Evolutionary conservation across 2,888 invertebrate species (phyloP).

Genomic region (Sarcophaga subvicina): DNA sequence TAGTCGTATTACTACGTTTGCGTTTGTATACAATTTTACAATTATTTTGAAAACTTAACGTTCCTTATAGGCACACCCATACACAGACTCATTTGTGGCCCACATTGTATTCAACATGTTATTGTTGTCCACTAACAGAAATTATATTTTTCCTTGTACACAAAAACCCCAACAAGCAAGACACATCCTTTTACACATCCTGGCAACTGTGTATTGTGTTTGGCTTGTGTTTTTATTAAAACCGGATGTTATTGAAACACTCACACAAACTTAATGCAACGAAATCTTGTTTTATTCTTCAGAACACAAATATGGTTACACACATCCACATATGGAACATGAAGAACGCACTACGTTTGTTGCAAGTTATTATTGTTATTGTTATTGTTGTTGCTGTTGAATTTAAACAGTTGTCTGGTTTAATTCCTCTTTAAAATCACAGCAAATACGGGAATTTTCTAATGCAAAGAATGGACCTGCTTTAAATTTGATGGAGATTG

Average conservation of each 20-base stretch:
- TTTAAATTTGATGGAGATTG: no score
- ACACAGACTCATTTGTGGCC: background rate
- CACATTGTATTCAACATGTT: background rate
- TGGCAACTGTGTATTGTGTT: slow-evolving; percentile 29
- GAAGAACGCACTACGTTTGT: no score
- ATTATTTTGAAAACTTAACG: slow-evolving; percentile 33
- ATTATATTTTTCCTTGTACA: slow-evolving; percentile 23
- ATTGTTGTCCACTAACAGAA: slow-evolving; percentile 42
- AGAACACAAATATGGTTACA: background rate
- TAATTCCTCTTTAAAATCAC: no score
- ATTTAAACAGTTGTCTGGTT: no score
- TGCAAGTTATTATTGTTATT: no score
- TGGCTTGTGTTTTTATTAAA: slow-evolving; percentile 21
- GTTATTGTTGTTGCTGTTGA: no score
- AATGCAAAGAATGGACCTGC: no score
- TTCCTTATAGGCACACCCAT: background rate
- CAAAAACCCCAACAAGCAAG: slow-evolving; percentile 5
- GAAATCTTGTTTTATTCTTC: background rate
- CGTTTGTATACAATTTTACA: slow-evolving; percentile 5
- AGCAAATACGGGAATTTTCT: no score
- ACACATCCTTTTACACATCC: slow-evolving; percentile 54
- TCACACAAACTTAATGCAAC: slow-evolving; percentile 19
- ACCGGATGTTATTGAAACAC: slow-evolving; percentile 47
- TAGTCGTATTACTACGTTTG: background rate
- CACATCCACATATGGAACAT: background rate